Evolutionary conservation across 2,113 vertebrate species (phyloP).

Genomic region (Holacanthus passer): DNA sequence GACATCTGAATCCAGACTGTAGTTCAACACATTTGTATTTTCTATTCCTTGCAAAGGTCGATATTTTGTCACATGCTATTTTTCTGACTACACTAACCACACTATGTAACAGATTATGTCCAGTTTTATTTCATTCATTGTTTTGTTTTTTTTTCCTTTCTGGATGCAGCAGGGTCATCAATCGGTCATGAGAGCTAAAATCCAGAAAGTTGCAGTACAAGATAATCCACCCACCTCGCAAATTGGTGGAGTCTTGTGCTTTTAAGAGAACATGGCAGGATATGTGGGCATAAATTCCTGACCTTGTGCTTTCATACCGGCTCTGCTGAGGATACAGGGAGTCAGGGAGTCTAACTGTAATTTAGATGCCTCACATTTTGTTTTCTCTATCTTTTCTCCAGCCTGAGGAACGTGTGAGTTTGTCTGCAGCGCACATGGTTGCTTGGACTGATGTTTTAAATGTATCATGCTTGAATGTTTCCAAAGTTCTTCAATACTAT

Average conservation of each 20-base stretch:
- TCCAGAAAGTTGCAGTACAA: no score
- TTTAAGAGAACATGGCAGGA: neutral
- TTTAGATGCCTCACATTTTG: constrained; percentile 5
- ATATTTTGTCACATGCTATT: neutral
- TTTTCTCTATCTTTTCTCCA: neutral
- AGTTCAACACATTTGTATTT: neutral
- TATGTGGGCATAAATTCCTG: neutral
- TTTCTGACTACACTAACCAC: no score
- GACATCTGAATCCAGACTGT: neutral
- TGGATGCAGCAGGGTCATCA: neutral
- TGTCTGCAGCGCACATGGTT: neutral
- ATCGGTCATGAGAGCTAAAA: neutral
- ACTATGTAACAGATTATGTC: no score
- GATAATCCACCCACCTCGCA: neutral
- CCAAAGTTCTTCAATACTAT: neutral
- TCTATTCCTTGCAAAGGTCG: no score
- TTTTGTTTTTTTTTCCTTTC: neutral
- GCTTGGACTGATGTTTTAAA: neutral
- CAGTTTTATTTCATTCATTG: no score
- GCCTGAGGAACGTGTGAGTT: neutral
- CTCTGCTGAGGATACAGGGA: neutral
- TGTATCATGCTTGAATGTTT: neutral
- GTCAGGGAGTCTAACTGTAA: neutral
- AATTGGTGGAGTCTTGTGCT: neutral
- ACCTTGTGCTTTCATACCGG: constrained; percentile 3